phyloP scores from a whole-genome alignment of 2,113 vertebrate genomes.

The Piprites chloris region DNA sequence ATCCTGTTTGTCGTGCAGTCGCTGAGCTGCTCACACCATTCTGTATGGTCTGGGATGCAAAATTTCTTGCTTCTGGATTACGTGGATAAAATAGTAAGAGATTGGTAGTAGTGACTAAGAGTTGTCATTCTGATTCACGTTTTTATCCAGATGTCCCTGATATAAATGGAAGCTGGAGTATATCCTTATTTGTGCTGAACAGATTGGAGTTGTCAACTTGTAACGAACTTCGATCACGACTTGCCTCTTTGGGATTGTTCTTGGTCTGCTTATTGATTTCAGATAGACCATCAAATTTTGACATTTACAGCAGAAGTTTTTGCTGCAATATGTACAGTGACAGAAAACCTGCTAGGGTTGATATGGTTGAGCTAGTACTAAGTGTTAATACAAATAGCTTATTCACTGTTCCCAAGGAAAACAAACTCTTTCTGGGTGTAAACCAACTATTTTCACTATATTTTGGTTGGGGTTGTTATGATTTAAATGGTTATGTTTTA shows the following conservation, averaged over 20 bases:
- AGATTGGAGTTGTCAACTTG: neutral
- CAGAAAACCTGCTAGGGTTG: neutral
- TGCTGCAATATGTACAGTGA: neutral
- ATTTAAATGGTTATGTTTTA: neutral
- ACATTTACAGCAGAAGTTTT: neutral
- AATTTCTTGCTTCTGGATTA: neutral
- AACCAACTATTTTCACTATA: neutral
- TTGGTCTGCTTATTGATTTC: neutral
- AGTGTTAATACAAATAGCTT: neutral
- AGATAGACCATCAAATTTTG: neutral
- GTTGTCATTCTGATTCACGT: neutral
- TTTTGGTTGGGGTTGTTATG: neutral
- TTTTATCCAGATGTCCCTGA: neutral
- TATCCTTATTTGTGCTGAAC: neutral
- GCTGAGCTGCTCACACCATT: neutral
- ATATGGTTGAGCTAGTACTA: neutral
- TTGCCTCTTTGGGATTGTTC: neutral
- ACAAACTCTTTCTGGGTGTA: neutral
- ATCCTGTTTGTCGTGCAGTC: neutral
- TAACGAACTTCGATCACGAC: neutral
- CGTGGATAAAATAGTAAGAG: neutral
- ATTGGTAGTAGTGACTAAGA: neutral
- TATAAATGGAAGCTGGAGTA: neutral
- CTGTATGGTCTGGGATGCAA: neutral
- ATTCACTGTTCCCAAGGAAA: neutral